Percentiles rank a stretch among this genome's conserved stretches.
These are phyloP conservation scores for Porites evermanni DNA, from an alignment of 92 coral and sea anemone species.

Conservation along the genomic window DNA sequence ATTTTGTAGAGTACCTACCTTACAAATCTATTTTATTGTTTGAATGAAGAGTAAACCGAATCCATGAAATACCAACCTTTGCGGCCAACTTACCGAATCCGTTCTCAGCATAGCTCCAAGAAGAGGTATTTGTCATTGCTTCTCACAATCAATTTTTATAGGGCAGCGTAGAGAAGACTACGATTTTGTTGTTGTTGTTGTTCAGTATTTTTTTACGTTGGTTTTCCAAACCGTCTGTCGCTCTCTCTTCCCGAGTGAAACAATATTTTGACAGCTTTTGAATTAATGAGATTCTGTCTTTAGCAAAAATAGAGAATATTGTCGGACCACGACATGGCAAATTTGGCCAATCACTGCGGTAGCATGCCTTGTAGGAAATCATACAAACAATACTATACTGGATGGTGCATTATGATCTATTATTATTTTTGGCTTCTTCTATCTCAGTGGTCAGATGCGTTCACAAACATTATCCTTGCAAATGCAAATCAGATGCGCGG, in stretches of 20 bases:
- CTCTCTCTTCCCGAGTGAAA: neutral
- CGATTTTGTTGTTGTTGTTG: too few relatives aligned
- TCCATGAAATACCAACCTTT: too few relatives aligned
- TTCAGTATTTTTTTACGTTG: neutral
- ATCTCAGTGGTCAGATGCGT: constrained; percentile 21
- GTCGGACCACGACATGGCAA: constrained; percentile 2
- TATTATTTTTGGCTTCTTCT: constrained; percentile 25
- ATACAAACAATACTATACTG: constrained; percentile 40
- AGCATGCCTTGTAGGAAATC: neutral
- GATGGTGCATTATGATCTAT: constrained; percentile 45
- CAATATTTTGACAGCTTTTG: neutral
- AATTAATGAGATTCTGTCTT: constrained; percentile 38
- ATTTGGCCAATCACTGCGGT: constrained; percentile 25
- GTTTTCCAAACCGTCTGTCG: neutral
- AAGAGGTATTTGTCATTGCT: constrained; percentile 44
- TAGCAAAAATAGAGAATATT: constrained; percentile 3
- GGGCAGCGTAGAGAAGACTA: neutral
- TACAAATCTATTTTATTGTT: neutral
- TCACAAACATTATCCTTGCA: constrained; percentile 12
- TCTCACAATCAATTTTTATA: neutral
- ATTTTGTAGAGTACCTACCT: neutral
- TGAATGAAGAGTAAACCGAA: too few relatives aligned
- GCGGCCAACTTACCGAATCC: constrained; percentile 72
- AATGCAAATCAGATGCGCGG: constrained; percentile 14
- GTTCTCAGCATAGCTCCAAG: constrained; percentile 79